These are phyloP conservation scores for Drosophila equinoxialis DNA, from an alignment of 1,140 invertebrate genomes.

Conservation along the genomic window DNA sequence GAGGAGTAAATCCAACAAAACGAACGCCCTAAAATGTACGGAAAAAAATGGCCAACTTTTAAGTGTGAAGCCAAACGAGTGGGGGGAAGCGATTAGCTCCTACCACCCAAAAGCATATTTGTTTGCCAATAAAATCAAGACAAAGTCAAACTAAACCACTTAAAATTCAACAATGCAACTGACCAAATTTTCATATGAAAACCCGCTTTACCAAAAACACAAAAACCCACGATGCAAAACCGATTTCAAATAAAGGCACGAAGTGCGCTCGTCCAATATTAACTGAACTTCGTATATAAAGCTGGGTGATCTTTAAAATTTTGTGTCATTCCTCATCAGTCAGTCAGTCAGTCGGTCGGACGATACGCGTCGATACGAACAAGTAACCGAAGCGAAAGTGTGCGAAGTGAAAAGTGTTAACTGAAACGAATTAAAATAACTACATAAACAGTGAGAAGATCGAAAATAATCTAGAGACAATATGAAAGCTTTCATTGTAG, in stretches of 20 bases:
- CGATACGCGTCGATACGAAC: slow-evolving; percentile 37
- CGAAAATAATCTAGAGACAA: slow-evolving; percentile 31
- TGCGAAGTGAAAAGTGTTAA: slow-evolving; percentile 45
- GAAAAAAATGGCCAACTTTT: slow-evolving; percentile 36
- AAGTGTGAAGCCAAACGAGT: slow-evolving; percentile 46
- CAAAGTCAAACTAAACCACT: slow-evolving; percentile 50
- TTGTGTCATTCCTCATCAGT: slow-evolving; percentile 71
- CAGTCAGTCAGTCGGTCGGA: slow-evolving; percentile 43
- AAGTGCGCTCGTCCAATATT: slow-evolving; percentile 6
- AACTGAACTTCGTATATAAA: slow-evolving; percentile 60
- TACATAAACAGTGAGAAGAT: not conserved
- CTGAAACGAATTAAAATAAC: not conserved
- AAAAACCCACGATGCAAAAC: not conserved
- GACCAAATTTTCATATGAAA: slow-evolving; percentile 28
- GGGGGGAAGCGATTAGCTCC: not conserved
- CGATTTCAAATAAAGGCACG: not conserved
- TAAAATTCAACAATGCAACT: slow-evolving; percentile 62
- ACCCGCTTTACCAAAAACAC: slow-evolving; percentile 21
- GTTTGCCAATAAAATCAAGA: slow-evolving; percentile 42
- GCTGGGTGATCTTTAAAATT: slow-evolving; percentile 60
- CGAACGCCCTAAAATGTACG: slow-evolving; percentile 2
- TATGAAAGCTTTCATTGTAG: slow-evolving; percentile 83
- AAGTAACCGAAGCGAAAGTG: slow-evolving; percentile 50
- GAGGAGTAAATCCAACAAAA: slow-evolving; percentile 46
- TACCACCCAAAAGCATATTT: slow-evolving; percentile 18